Evolutionary conservation across 1,140 invertebrate genomes (phyloP).

Genomic region (Diprion similis): DNA sequence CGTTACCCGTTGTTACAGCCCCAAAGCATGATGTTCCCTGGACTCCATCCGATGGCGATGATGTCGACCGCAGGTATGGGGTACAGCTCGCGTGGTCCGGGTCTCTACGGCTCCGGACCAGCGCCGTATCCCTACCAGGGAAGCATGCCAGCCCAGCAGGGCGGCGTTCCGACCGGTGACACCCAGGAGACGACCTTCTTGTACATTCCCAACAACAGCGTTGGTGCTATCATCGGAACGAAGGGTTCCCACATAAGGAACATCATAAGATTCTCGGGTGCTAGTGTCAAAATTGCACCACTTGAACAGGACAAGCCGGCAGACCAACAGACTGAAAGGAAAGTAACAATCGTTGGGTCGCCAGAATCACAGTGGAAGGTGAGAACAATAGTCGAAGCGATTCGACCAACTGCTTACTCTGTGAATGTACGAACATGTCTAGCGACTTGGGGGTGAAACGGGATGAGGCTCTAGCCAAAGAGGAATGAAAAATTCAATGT

Average conservation of each 20-base stretch:
- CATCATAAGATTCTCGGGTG: conserved; percentile 95
- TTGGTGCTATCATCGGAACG: conserved; percentile 96
- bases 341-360: conserved; percentile 93
- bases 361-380: conserved; percentile 98
- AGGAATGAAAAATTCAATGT: no score
- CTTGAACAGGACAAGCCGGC: conserved; percentile 80
- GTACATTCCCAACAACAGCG: conserved; percentile 96
- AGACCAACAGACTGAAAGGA: conserved; percentile 80
- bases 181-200: conserved; percentile 88
- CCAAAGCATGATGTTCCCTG: conserved; percentile 93
- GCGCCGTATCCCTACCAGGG: conserved; percentile 62
- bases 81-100: conserved; percentile 66
- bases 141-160: conserved; percentile 53
- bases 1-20: conserved; percentile 66
- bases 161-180: conserved; percentile 60
- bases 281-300: conserved; percentile 92
- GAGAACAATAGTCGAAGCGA: conserved; percentile 27
- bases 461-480: no score
- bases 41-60: conserved; percentile 95
- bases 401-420: not conserved
- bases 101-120: conserved; percentile 64
- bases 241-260: conserved; percentile 96
- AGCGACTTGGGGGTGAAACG: no score
- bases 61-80: conserved; percentile 88
- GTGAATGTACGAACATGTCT: not conserved